Evolutionary conservation across 2,113 vertebrate genomes (phyloP), one percentile per base, ranked within the genome.

Genomic region (Falco punctatus): DNA sequence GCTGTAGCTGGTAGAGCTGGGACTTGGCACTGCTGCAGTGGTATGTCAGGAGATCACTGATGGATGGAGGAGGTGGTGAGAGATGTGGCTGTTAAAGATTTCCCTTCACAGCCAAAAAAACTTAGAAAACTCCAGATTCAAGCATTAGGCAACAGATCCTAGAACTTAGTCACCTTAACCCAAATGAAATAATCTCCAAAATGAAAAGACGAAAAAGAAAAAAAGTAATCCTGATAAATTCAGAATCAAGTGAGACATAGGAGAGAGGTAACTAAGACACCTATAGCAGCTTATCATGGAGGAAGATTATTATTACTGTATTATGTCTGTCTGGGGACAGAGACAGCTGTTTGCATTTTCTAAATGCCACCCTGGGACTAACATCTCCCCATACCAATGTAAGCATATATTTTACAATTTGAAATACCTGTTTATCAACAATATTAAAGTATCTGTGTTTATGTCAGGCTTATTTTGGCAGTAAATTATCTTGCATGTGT

Each of bases 221-320:
- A 62, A 58, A 58, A 11, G 2, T 14, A 87, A 64, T 62, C 8
- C 10, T 77, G 48, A 48, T 58, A 73, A 62, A 84, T 54, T 80
- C 58, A 73, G 58, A 48, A 82, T 52, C 42, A 30, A 81, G 42
- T 35, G 81, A 91, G 46, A 89, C 5, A 26, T 42, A 81, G 78
- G 33, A 95, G 40, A 80, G 54, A 85, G 70, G 84, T 66, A 94
- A 69, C 92, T 73, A 48, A 80, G 70, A 81, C 89, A 92, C 81
- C 95, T 95, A 49, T 11, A 85, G 92, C 66, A 90, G 73, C 86
- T 94, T 97, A 97, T 97, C 86, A 96, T 96, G 71, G 89, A 91
- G 55, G 78, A 95, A 97, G 96, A 97, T 97, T 70, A 40, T 97
- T 94, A 96, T 97, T 95, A 35, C 74, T 3, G 3, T 35, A 28